Evolutionary conservation across 1,140 invertebrate genomes (phyloP), one percentile per base, ranked within the genome.

Genomic region (Aplysia californica): DNA sequence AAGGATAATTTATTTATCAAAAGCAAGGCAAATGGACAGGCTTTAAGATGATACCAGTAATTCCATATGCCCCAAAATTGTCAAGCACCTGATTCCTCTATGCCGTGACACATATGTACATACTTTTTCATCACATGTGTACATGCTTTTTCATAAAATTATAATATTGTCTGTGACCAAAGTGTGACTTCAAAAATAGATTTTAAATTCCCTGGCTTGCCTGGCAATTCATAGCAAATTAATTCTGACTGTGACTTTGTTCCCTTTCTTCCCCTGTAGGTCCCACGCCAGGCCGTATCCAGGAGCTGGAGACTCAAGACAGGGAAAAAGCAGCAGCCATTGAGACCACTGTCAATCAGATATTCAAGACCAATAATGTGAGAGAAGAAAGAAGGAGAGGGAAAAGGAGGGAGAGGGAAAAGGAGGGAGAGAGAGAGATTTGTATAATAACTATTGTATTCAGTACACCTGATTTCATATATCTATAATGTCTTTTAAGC

Each of bases 271-370:
- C 23, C 2, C 15, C 3, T 10, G 35, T 31, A 70, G 68, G 68
- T 21, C 68, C 68, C 1, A 56, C 41, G 3, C 68, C 68, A 56
- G 68, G 68, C 3, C 15, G 68, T 1, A 70, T 70, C 23, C 44
- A 56, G 3, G 68, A 70, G 31, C 68, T 70, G 36, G 68, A 56
- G 21, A 29, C 55, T 18, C 29, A 70, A 56, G 68, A 70, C 68
- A 29, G 50, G 35, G 26, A 56, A n/a, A 70, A 56, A 26, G 44
- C 68, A 20, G 68, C 68, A 31, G 39, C 31, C 5, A 56, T 70
- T 35, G 68, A 70, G 26, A 55, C 44, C 31, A 21, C 31, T 23
- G 50, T 56, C 1, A 2, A 1, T 20, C 41, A 70, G 50, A 10
- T 70, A 18, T 56, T 70, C 10, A 70, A 56, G 41, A 35, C 1